Base-by-base conservation (phyloP, 2,888 invertebrate genomes). In the Eurois occulta region DNA sequence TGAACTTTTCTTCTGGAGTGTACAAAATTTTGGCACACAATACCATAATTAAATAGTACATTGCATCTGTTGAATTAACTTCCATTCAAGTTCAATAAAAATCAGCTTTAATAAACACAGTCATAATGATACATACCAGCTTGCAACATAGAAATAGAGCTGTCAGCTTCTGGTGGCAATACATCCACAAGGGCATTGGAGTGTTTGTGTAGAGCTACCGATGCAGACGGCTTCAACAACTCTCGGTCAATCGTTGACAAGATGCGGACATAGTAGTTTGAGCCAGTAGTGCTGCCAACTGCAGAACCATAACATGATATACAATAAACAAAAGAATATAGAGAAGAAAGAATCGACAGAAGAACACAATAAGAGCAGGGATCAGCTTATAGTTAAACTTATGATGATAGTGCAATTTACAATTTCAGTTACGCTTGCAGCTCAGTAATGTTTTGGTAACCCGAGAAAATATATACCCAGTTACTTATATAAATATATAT, bases 101-200 rank as follows among this genome's bases (percentile, higher is more conserved):
- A 71, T 10, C 16, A 1, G 24, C 24, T 24, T 24, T 1, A 41
- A 52, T 41, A n/a, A 38, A 75, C 11, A 72, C 0, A n/a, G n/a
- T n/a, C n/a, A 24, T 24, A 71, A 46, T n/a, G 21, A 58, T 66
- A 80, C 91, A 92, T 95, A 98, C 98, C 98, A 92, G 99, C 98
- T 97, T 98, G 98, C 80, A 99, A 97, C 99, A 99, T 99, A 75
- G 99, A 99, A 87, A 99, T 99, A 62, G 99, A 99, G 88, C 99
- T 99, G 94, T 99, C 99, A 2, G 99, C 99, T 96, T 99, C 99
- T 1, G 99, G 99, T 10, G 99, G 99, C 64, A 99, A 96, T 7
- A 99, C 99, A 97, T 99, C 99, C 0, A 99, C 99, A 78, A 99
- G 97, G n/a, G 99, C 99, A 97, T 99, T 99, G 91, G 99, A 99